Evolutionary conservation across 1,140 invertebrate genomes (phyloP).

Genomic region (Phenacoccus solenopsis): DNA sequence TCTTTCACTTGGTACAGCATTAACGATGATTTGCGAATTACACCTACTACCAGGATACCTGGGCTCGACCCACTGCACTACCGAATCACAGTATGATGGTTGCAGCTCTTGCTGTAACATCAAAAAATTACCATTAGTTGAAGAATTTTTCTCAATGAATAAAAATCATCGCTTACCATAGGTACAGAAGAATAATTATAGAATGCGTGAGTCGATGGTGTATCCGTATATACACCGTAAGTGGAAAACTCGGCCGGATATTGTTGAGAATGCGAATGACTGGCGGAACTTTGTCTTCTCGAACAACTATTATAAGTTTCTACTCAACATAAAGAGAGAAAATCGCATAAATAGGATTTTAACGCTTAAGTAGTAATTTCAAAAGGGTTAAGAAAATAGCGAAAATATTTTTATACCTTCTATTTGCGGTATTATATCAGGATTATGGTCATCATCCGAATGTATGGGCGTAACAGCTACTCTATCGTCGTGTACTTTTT

Average conservation of each 20-base stretch:
- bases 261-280: neutral
- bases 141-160: neutral
- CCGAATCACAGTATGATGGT: neutral
- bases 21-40: neutral
- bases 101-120: neutral
- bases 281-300: neutral
- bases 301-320: neutral
- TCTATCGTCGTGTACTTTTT: neutral
- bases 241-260: neutral
- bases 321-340: neutral
- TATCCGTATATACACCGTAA: neutral
- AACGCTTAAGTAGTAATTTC: neutral
- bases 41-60: neutral
- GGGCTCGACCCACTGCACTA: neutral
- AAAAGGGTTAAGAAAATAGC: neutral
- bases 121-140: neutral
- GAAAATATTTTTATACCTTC: conserved; percentile 19
- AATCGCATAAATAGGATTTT: neutral
- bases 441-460: conserved; percentile 23
- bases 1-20: neutral
- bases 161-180: neutral
- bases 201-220: neutral
- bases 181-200: neutral
- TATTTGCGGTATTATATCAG: conserved; percentile 25
- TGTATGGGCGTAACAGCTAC: neutral